These are phyloP conservation scores for Meandrina meandrites DNA, from an alignment of 92 coral and sea anemone species.

Conservation along the genomic window DNA sequence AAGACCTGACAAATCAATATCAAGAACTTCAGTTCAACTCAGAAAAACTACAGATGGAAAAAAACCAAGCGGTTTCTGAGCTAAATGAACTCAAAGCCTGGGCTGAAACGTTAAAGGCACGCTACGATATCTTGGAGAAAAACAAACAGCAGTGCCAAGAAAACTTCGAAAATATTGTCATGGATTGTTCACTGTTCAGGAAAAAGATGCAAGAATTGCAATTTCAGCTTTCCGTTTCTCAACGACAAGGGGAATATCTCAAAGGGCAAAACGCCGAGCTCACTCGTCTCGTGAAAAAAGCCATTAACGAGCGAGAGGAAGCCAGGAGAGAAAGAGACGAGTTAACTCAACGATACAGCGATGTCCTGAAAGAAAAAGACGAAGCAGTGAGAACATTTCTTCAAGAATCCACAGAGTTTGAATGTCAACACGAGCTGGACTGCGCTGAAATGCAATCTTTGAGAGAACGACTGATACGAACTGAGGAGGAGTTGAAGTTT, in stretches of 20 bases:
- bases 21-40: constrained; percentile 66
- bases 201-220: constrained; percentile 69
- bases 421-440: constrained; percentile 60
- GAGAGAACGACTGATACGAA: constrained; percentile 53
- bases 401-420: constrained; percentile 67
- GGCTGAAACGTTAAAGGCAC: constrained; percentile 80
- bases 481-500: constrained; percentile 47
- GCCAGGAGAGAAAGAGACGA: constrained; percentile 72
- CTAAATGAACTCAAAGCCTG: constrained; percentile 73
- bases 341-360: constrained; percentile 64
- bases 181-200: constrained; percentile 69
- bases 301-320: constrained; percentile 75
- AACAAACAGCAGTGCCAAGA: constrained; percentile 71
- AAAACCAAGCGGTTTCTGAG: constrained; percentile 66
- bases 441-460: constrained; percentile 56
- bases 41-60: constrained; percentile 65
- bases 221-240: constrained; percentile 55
- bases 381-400: constrained; percentile 66
- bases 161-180: constrained; percentile 66
- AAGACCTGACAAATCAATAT: constrained; percentile 57
- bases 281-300: constrained; percentile 61
- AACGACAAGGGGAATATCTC: constrained; percentile 58
- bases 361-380: constrained; percentile 59
- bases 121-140: constrained; percentile 79
- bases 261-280: constrained; percentile 66